Base-by-base conservation (phyloP, 2,888 invertebrate species). In the Bellardia pandia region DNA sequence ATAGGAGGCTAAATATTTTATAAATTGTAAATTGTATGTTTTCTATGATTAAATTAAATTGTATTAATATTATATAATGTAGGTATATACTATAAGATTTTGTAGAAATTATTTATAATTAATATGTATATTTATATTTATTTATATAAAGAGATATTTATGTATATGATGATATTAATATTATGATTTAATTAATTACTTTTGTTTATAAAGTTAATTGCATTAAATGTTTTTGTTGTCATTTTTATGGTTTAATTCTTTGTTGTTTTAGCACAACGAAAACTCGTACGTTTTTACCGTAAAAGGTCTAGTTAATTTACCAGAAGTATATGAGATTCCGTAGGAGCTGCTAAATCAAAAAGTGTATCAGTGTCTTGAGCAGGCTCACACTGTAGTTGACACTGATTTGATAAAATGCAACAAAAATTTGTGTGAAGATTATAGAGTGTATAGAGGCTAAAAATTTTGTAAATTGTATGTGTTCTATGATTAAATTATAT, bases 341-440 rank as follows among this genome's bases (percentile, higher is more conserved):
- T 99, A 89, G 99, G 99, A 89, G 98, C 98, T 89, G 99, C 99
- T 88, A 99, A 99, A 95, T 99, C 99, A 94, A 99, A 99, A 90
- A 99, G 95, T 79, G 99, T 99, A 95, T 99, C 99, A 81, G 99
- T 99, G 94, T 99, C 99, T 94, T 99, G 99, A 69, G 98, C 99
- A 62, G 99, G 99, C 94, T 99, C 99, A 89, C 99, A 98, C 94
- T 99, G 99, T 91, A 99, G 95, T 94, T 98, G 98, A 94, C 99
- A 99, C 94, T 98, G 98, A 95, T 98, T 98, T 90, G 98, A 98
- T 93, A 99, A 95, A 88, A 99, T 99, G 23, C 23, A 23, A 23
- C 23, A 23, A 23, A 23, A 23, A 23, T 23, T 23, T 23, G 23
- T 23, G 23, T 23, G 23, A 23, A 23, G 23, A 23, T 23, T 23